Evolutionary conservation across 1,140 invertebrate genomes (phyloP).

Genomic region (Trachymyrmex cornetzi): DNA sequence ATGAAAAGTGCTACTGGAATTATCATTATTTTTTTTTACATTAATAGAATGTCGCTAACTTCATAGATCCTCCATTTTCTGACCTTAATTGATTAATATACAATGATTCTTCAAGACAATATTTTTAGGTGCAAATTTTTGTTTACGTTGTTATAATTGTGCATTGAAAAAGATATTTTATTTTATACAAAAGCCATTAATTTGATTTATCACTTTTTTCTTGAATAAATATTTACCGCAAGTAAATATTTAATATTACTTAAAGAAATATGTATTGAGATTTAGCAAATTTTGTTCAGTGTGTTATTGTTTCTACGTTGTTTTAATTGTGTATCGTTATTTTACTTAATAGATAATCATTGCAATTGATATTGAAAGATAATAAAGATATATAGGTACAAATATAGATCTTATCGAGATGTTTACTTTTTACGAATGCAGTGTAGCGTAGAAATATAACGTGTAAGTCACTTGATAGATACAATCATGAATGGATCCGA

Average conservation of each 20-base stretch:
- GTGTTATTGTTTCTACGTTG: too few species aligned
- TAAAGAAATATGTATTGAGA: too few species aligned
- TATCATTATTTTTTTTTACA: too few species aligned
- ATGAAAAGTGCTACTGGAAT: too few species aligned
- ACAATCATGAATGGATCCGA: conserved; percentile 5
- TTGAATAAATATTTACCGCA: too few species aligned
- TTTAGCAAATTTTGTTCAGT: too few species aligned
- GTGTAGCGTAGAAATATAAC: neutral
- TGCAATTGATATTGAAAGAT: neutral
- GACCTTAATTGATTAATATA: neutral
- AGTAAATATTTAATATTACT: too few species aligned
- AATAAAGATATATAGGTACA: neutral
- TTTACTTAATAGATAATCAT: neutral
- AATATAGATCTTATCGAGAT: conserved; percentile 10
- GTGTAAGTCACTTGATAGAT: neutral
- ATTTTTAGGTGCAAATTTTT: neutral
- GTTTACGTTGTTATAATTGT: neutral
- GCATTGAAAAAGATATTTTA: neutral
- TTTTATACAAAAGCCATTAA: too few species aligned
- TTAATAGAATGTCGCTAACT: too few species aligned
- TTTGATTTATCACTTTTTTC: too few species aligned
- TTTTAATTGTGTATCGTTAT: neutral
- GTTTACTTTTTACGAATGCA: neutral
- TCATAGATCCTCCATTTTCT: neutral
- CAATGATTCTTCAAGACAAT: neutral